Base-by-base conservation (phyloP, 2,113 vertebrate species). In the Chloroceryle aenea region DNA sequence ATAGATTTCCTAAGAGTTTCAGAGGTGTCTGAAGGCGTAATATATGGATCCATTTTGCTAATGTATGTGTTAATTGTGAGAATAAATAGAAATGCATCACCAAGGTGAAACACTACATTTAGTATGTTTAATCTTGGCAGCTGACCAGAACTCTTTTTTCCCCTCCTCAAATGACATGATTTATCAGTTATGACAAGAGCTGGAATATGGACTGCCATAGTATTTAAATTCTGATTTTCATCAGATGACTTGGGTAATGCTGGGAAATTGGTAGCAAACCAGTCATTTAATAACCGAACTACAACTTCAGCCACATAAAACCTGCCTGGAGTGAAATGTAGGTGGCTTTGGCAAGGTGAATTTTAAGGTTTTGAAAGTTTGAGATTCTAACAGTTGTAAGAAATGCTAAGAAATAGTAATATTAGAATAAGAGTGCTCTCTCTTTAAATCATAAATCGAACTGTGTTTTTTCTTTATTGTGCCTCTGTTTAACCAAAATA, bases 371-470 rank as follows among this genome's bases (percentile, higher is more conserved):
- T 38, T 68, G 76, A 73, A 66, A 45, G 42, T 42, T 59, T 77
- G 86, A 29, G 38, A 71, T 69, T 50, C 47, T 50, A 81, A 81
- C 25, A 62, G 32, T 52, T 59, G 64, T 78, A 38, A 76, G 48
- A 91, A 85, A 78, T 74, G 56, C 21, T 74, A 87, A 78, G 67
- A 89, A 84, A 81, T 47, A 88, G 25, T 50, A 62, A 75, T 52
- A 48, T 34, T 67, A 50, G 32, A 81, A 75, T 85, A 75, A 17
- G 17, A 22, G 29, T 32, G 43, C 42, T 72, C 48, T 67, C 23
- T 85, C 30, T 83, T 90, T 77, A 93, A 95, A 73, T 83, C 36
- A 34, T 91, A 94, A 89, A 84, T 85, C 76, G 74, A 43, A 83
- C 14, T 48, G 9, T 30, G 10, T 11, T 43, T 71, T 76, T 55